Evolutionary conservation across 2,888 invertebrate genomes (phyloP).

Genomic region (Amiota mariae): DNA sequence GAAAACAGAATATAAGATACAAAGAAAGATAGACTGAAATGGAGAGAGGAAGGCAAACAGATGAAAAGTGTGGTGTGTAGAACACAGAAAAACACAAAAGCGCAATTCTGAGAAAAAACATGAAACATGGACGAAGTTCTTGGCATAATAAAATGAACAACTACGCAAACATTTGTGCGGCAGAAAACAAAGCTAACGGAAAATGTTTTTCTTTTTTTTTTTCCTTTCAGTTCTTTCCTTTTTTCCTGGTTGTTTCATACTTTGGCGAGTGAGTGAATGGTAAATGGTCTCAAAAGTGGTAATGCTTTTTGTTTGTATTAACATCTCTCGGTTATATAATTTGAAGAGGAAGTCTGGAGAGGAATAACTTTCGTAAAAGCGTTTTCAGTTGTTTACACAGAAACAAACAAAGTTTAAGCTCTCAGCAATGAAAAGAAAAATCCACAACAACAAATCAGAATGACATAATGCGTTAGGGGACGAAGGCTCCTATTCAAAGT

Average conservation of each 20-base stretch:
- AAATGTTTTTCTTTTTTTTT: slow-evolving; percentile 19
- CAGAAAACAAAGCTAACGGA: neutral
- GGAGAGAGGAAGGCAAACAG: neutral
- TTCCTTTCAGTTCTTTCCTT: neutral
- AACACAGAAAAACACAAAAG: slow-evolving; percentile 45
- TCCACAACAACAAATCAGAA: no score
- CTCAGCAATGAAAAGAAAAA: no score
- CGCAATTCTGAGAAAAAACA: slow-evolving; percentile 33
- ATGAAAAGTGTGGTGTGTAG: slow-evolving; percentile 38
- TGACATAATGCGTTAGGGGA: no score
- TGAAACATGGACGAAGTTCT: slow-evolving; percentile 13
- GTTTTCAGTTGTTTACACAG: no score
- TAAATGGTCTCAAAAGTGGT: neutral
- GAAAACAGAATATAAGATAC: slow-evolving; percentile 23
- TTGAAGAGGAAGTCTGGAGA: no score
- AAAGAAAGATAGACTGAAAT: neutral
- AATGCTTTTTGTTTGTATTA: no score
- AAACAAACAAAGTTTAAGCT: no score
- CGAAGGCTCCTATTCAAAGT: no score
- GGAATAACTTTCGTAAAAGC: no score
- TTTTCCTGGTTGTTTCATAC: no score
- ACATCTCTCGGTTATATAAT: no score
- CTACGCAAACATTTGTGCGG: slow-evolving; percentile 13
- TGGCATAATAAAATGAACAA: slow-evolving; percentile 23
- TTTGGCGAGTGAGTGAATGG: neutral